phyloP scores from a whole-genome alignment of 1,140 invertebrate species.

The Drosophila eugracilis region DNA sequence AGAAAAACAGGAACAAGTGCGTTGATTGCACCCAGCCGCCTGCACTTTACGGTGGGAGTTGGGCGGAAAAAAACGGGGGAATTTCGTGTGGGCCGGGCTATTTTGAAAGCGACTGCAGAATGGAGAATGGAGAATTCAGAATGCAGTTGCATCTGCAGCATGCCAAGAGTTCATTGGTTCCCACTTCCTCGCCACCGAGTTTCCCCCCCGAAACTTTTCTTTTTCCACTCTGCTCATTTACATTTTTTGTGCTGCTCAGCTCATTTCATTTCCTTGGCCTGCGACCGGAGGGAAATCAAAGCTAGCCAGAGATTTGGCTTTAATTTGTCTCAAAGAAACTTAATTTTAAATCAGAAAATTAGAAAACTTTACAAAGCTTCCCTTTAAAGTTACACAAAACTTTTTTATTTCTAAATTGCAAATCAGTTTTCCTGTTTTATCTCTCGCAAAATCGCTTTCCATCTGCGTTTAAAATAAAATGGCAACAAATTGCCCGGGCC shows the following conservation, averaged over 20 bases:
- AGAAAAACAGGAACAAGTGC: conserved; percentile 77
- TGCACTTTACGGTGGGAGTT: conserved; percentile 45
- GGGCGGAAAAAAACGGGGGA: conserved; percentile 9
- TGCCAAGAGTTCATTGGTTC: conserved; percentile 74
- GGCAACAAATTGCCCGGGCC: conserved; percentile 2
- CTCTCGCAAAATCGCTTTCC: conserved; percentile 5
- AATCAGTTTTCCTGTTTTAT: conserved; percentile 18
- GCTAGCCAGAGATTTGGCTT: neutral
- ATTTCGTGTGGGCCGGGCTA: conserved; percentile 58
- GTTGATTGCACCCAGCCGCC: conserved; percentile 70
- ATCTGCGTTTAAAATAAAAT: conserved; percentile 27
- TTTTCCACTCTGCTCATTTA: conserved; percentile 18
- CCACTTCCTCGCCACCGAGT: conserved; percentile 6
- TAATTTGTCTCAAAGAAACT: neutral
- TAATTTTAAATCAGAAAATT: no score
- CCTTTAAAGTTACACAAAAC: neutral
- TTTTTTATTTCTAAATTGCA: conserved; percentile 32
- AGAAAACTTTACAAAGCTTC: neutral
- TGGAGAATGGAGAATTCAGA: conserved; percentile 16
- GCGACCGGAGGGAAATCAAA: conserved; percentile 24
- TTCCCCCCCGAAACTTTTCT: neutral
- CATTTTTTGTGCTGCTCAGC: conserved; percentile 22
- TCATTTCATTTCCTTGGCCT: conserved; percentile 25
- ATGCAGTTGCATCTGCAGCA: conserved; percentile 49
- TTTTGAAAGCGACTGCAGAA: conserved; percentile 47